Evolutionary conservation across 2,113 vertebrate genomes (phyloP), one percentile per base, ranked within the genome.

Genomic region (Otolemur garnettii): DNA sequence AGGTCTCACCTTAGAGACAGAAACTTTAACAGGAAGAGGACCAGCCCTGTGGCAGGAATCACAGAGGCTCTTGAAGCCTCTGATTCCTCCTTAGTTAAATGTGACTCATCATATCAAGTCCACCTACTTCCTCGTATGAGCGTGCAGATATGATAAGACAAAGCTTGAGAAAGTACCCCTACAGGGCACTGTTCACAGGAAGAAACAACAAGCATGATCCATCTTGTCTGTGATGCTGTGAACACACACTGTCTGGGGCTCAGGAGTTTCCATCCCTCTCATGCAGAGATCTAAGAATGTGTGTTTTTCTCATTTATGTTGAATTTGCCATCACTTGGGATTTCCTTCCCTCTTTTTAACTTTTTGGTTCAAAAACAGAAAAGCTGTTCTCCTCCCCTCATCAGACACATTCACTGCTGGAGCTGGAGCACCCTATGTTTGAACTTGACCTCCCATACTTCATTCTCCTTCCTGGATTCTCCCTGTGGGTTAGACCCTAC

Each of bases 331-430:
- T n/a, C 22, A 30, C 35, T 91, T 68, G 72, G 11, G 30, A n/a
- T 91, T 45, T 95, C 55, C 86, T 88, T 59, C 33, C 12, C 74
- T 69, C 80, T 88, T 82, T 87, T 75, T 33, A 33, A 13, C 17
- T 33, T 84, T 89, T 42, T 85, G 53, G 38, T 74, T 91, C n/a
- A 74, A 82, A 64, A 42, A 42, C 19, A 42, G 72, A 38, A 33
- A 90, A 30, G 21, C 21, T 86, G 8, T 42, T 10, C 21, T 78
- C 68, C 55, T 88, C 4, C 30, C 35, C 45, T 53, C 45, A 21
- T 84, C 64, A 84, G 71, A 93, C 12, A 30, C 8, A 4, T 45
- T 28, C 24, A n/a, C 15, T 62, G 38, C 11, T 28, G 24, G 35
- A 53, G 55, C 15, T 50, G 75, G 45, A 81, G 11, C 75, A 13